Evolutionary conservation across 2,113 vertebrate species (phyloP).

Genomic region (Peromyscus maniculatus): DNA sequence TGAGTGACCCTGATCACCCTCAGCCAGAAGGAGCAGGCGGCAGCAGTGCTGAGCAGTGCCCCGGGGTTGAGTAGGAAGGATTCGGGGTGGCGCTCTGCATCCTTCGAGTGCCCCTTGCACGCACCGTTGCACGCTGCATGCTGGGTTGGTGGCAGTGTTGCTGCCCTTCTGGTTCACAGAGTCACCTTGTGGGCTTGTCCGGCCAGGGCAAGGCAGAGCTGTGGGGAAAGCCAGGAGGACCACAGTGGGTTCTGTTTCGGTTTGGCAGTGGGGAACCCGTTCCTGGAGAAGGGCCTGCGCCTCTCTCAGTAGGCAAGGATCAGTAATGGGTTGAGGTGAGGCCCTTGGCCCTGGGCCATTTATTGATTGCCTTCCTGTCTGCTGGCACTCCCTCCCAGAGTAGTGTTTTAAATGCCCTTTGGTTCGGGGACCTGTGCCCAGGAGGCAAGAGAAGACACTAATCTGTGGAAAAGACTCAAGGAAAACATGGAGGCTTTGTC

Average conservation of each 20-base stretch:
- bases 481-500: not conserved
- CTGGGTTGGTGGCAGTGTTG: not conserved
- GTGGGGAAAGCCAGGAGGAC: not conserved
- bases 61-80: not conserved
- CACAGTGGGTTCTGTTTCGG: conserved; percentile 1
- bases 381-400: not conserved
- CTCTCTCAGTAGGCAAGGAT: not conserved
- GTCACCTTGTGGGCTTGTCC: conserved; percentile 25
- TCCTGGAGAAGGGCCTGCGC: not conserved
- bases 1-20: not conserved
- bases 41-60: not conserved
- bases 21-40: not conserved
- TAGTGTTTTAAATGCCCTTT: conserved; percentile 7
- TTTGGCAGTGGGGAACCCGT: conserved; percentile 8
- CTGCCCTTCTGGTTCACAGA: not conserved
- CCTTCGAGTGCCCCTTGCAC: not conserved
- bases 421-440: not conserved
- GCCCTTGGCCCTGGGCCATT: not conserved
- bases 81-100: not conserved
- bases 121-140: not conserved
- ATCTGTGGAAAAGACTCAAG: not conserved
- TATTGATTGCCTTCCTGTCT: not conserved
- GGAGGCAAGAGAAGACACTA: not conserved
- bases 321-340: not conserved
- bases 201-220: not conserved